Conservation (phyloP, 2,113 vertebrate species). For the Odocoileus virginianus region DNA sequence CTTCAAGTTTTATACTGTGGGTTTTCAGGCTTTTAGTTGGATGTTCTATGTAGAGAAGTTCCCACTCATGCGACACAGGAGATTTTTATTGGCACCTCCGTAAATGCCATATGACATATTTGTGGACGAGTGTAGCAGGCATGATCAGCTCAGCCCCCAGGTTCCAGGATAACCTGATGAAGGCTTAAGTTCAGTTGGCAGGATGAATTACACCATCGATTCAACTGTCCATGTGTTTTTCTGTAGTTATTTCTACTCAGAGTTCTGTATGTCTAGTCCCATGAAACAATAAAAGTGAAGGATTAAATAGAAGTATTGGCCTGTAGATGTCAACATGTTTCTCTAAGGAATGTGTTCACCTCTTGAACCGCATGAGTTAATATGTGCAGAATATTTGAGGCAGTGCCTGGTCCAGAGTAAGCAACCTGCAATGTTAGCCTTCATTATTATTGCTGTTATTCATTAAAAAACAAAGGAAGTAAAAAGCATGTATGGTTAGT, state of each 20-base stretch:
- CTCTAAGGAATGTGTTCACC: background rate
- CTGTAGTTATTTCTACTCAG: background rate
- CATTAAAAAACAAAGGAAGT: background rate
- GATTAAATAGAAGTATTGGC: background rate
- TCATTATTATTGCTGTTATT: background rate
- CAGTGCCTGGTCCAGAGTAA: background rate
- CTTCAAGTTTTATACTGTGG: background rate
- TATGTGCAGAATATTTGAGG: background rate
- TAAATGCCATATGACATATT: background rate
- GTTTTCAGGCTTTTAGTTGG: background rate
- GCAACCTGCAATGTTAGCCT: background rate
- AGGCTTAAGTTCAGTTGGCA: background rate
- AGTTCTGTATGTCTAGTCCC: background rate
- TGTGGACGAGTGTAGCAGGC: fast-evolving
- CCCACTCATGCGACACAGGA: background rate
- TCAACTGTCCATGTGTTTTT: background rate
- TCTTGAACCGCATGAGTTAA: background rate
- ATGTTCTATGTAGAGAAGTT: background rate
- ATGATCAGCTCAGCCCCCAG: background rate
- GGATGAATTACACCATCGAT: background rate
- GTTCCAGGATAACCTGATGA: background rate
- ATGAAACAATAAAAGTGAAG: background rate
- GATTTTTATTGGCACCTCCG: background rate
- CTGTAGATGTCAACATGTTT: background rate
- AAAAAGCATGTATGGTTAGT: no score